Evolutionary conservation across 2,113 vertebrate genomes (phyloP), one percentile per base, ranked within the genome.

Genomic region (Channa maculata): DNA sequence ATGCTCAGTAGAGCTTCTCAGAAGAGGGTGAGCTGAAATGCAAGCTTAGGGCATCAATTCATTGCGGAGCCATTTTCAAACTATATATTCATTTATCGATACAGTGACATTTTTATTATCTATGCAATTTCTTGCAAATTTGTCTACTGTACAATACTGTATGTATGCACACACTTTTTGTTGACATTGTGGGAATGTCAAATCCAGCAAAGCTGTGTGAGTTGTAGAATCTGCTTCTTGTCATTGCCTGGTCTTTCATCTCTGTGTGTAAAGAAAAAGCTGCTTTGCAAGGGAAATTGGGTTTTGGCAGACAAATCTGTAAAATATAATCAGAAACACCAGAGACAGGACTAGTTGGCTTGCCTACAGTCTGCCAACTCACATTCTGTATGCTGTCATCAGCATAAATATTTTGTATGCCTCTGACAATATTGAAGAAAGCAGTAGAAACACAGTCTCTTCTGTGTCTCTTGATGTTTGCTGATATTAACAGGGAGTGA

Each of bases 251-350:
- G 71, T 85, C 86, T 90, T 94, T 93, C 86, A 93, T 90, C 90
- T 91, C 69, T n/a, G 45, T 58, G 70, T 83, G 82, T 78, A 53
- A 74, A 83, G 88, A 88, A 85, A 83, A 88, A 88, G 77, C 89
- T 91, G 83, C 85, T 93, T 93, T 92, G 89, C 88, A 92, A 91
- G 80, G 86, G 89, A 91, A 92, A 93, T 84, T 60, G 72, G 83
- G 77, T 69, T 77, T 91, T 88, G 90, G 89, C 92, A 91, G 89
- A 65, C 84, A 77, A 86, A 89, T 91, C 83, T 89, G 88, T 91
- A 87, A 89, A 91, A 84, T 83, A 82, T 90, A 92, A 92, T 91
- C 90, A 86, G 87, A 89, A 71, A 83, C 69, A 72, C 81, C 63
- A 50, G 77, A 71, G 82, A 83, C 81, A 86, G 83, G 86, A 80